Base-by-base conservation (phyloP, 53 echinoderm and acorn worm species). In the Holothuria scabra region DNA sequence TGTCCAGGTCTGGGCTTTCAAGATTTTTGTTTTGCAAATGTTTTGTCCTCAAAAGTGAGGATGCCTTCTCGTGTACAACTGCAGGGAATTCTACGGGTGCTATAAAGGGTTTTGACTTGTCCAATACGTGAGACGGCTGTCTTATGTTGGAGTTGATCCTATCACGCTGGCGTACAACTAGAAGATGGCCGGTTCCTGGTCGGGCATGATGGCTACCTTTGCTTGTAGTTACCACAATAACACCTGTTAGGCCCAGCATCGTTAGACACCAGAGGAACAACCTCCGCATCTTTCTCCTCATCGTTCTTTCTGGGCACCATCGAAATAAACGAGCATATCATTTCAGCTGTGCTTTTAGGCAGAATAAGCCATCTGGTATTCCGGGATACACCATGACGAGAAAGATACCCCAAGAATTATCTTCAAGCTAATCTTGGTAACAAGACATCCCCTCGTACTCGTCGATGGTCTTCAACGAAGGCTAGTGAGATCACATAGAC, bases 181-280 rank as follows among this genome's bases (percentile, higher is more conserved):
- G 74, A 29, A 25, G 49, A 25, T 23, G 76, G 46, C 76, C 56
- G 25, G 26, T 13, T 41, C 41, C 35, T 34, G 4, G 12, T 19
- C 35, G 22, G 41, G 8, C 34, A 18, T 34, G 35, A 37, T 32
- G 20, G 67, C 23, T 41, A 14, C 34, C 21, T 34, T 41, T 69
- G 11, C 76, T 49, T 29, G 28, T 76, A 48, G 49, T 22, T 29
- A 76, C 56, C 18, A 76, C 46, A 52, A 76, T 48, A 28, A 56
- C 76, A 76, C 76, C 76, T 76, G 76, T 76, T 56, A 76, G 56
- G 49, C 48, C 76, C 18, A 76, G n/a, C 49, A 76, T 76, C 23
- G 56, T 76, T 23, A 76, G 12, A 13, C 41, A 37, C 76, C 76
- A 76, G 28, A 48, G 25, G 12, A 76, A 56, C 76, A 76, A 76